Base-by-base conservation (phyloP, 2,797 vertebrate genomes). In the Enteromius treurensis region DNA sequence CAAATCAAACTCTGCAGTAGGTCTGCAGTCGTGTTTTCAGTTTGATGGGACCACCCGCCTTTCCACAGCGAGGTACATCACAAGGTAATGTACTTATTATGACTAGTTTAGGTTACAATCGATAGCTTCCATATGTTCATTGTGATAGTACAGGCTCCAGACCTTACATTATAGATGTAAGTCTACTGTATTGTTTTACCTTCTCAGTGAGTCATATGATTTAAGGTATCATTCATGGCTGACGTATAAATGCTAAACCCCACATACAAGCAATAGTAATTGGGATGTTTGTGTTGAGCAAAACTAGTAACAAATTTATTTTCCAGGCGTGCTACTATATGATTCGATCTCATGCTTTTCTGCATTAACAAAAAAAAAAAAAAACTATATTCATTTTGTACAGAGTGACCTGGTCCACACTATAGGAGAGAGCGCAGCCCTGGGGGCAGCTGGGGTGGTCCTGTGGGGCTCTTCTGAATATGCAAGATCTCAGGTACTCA, bases 391-490 rank as follows among this genome's bases (percentile, higher is more conserved):
- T 49, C 78, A 67, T 32, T 40, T 84, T 51, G 84, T 82, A 74
- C 90, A 98, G 97, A 95, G 93, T 32, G 97, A 98, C 85, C 93
- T 98, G 78, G 88, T 96, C 83, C 92, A 96, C 90, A 98, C 97
- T 80, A 95, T 97, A 0, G 97, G 96, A 0, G 96, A 97, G 87
- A 97, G 96, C 0, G 96, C 93, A 0, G 96, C 96, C 0, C 89
- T 98, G 85, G 97, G 97, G 3, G 93, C 91, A 0, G 93, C 95
- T 0, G 96, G 97, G 0, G 92, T 97, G 0, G 94, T 97, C 55
- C 93, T 98, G 76, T 98, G 97, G 97, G 97, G 97, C 55, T 95
- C 94, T 5, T 95, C 94, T 4, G 94, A 95, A 79, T 95, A 95
- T 1, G 86, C 94, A 45, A 88, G 88, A 77, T 91, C 95, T 79